Evolutionary conservation across 2,888 invertebrate genomes (phyloP).

Genomic region (Perdita meconis): DNA sequence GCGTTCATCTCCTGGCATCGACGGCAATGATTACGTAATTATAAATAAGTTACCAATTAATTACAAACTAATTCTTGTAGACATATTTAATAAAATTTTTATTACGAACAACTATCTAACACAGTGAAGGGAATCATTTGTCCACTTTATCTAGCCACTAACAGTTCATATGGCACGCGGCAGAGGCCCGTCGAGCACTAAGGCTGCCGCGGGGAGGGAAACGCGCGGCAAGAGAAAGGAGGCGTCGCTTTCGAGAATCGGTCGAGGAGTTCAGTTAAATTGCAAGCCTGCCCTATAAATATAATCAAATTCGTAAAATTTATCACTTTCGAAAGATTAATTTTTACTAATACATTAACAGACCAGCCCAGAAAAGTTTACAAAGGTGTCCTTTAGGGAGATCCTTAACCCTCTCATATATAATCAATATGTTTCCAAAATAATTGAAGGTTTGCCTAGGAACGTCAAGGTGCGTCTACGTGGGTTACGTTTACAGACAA

Average conservation of each 20-base stretch:
- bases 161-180: too few species aligned
- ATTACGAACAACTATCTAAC: background rate
- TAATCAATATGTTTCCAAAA: background rate
- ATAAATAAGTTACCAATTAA: background rate
- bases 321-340: slow-evolving; percentile 7
- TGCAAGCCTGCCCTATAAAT: background rate
- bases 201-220: too few species aligned
- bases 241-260: too few species aligned
- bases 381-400: slow-evolving; percentile 33
- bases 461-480: too few species aligned
- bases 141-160: slow-evolving; percentile 59
- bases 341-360: background rate
- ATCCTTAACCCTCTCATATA: slow-evolving; percentile 34
- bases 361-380: background rate
- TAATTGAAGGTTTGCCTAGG: background rate
- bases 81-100: slow-evolving; percentile 17
- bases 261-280: too few species aligned
- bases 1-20: slow-evolving; percentile 16
- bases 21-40: slow-evolving; percentile 5
- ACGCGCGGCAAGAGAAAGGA: too few species aligned
- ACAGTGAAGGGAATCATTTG: background rate
- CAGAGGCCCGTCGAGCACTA: too few species aligned
- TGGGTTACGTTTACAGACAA: too few species aligned
- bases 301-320: slow-evolving; percentile 11
- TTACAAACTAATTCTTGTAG: slow-evolving; percentile 4